These are phyloP conservation scores for Peromyscus eremicus DNA, from an alignment of 2,797 vertebrate genomes.

Conservation along the genomic window DNA sequence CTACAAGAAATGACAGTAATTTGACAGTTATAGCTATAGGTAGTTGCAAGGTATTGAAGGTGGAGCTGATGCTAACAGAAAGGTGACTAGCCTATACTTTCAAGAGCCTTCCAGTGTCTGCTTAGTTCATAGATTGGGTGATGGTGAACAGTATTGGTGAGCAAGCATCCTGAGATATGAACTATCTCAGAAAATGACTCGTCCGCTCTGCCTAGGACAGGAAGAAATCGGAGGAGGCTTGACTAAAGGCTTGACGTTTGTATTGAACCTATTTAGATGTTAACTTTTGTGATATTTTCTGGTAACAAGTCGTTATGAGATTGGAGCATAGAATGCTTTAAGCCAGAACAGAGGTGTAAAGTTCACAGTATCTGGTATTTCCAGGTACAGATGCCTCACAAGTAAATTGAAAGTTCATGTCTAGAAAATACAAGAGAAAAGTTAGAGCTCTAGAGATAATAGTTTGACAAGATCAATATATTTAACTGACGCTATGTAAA, in stretches of 20 bases:
- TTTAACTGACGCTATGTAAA: slow-evolving; percentile 38
- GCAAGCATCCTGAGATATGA: slow-evolving; percentile 18
- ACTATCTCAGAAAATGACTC: neutral
- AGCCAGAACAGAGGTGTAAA: neutral
- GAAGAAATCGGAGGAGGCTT: slow-evolving; percentile 31
- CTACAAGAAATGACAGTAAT: neutral
- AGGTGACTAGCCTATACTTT: neutral
- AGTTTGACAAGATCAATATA: neutral
- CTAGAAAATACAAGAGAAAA: slow-evolving; percentile 34
- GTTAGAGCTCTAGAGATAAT: neutral
- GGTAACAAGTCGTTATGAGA: slow-evolving; percentile 28
- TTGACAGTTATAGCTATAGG: slow-evolving; percentile 31
- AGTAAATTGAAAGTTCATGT: slow-evolving; percentile 5
- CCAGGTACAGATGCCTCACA: neutral
- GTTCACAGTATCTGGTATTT: neutral
- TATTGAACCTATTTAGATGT: neutral
- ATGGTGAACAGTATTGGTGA: neutral
- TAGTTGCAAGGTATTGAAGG: slow-evolving; percentile 27
- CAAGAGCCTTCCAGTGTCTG: neutral
- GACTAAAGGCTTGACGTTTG: slow-evolving; percentile 32
- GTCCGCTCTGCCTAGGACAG: neutral
- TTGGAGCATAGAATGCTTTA: neutral
- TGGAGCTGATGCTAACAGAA: neutral
- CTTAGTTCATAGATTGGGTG: neutral
- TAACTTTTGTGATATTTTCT: slow-evolving; percentile 49